phyloP scores from a whole-genome alignment of 2,888 invertebrate species.

The Pardosa pseudoannulata region DNA sequence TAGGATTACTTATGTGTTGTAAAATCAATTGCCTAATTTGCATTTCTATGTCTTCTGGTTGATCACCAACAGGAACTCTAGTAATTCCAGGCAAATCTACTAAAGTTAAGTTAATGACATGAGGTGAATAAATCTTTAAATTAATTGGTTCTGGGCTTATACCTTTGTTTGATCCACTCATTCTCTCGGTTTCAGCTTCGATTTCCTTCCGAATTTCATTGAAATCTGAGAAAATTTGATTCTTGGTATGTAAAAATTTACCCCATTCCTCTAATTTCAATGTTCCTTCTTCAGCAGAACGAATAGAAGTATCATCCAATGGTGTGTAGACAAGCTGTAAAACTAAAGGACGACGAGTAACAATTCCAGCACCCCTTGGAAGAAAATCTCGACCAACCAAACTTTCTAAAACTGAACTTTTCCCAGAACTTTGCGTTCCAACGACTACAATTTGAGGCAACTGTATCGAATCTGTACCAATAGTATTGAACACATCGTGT shows the following conservation, averaged over 20 bases:
- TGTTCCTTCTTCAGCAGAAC: slow-evolving; percentile 92
- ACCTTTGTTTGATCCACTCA: slow-evolving; percentile 97
- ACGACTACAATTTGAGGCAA: slow-evolving; percentile 99
- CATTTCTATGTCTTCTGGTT: slow-evolving; percentile 96
- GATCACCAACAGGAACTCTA: slow-evolving; percentile 98
- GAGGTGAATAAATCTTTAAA: slow-evolving; percentile 96
- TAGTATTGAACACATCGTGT: slow-evolving; percentile 99
- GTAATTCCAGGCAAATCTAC: slow-evolving; percentile 99
- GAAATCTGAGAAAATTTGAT: slow-evolving; percentile 92
- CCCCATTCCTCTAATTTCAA: slow-evolving; percentile 95
- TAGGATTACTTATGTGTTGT: slow-evolving; percentile 95
- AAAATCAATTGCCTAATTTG: slow-evolving; percentile 93
- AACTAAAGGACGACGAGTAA: slow-evolving; percentile 95
- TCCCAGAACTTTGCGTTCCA: slow-evolving; percentile 99
- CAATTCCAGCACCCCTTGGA: slow-evolving; percentile 97
- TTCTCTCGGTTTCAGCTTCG: slow-evolving; percentile 93
- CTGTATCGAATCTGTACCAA: slow-evolving; percentile 96
- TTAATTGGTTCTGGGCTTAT: slow-evolving; percentile 96
- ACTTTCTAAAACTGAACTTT: slow-evolving; percentile 99
- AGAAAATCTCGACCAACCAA: slow-evolving; percentile 97
- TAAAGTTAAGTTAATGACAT: slow-evolving; percentile 93
- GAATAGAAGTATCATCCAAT: slow-evolving; percentile 90
- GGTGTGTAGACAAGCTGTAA: slow-evolving; percentile 95
- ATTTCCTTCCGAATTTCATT: slow-evolving; percentile 94
- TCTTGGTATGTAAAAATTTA: slow-evolving; percentile 94